A percentile compares a stretch with the other conserved stretches of the same genome.
Evolutionary conservation across 2,888 invertebrate genomes (phyloP).

Genomic region (Nasonovia ribisnigri): DNA sequence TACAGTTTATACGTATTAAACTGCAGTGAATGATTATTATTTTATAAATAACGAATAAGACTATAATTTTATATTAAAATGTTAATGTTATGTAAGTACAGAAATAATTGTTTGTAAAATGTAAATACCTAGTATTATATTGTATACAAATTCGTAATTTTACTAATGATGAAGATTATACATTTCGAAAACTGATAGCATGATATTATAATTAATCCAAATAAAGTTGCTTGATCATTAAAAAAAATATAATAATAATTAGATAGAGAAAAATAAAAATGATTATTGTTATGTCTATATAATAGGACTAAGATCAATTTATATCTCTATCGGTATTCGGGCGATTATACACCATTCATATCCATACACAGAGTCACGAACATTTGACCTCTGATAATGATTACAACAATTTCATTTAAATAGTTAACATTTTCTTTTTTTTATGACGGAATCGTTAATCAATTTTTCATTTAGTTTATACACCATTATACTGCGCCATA

Average conservation of each 20-base stretch:
- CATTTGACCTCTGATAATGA: conserved; percentile 44
- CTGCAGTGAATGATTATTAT: not conserved
- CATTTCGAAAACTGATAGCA: not conserved
- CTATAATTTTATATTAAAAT: not conserved
- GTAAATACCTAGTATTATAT: not conserved
- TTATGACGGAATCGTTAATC: conserved; percentile 32
- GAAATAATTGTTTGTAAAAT: not conserved
- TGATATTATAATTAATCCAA: not conserved
- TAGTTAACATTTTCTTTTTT: conserved; percentile 27
- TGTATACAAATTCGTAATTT: not conserved
- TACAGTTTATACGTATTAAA: not conserved
- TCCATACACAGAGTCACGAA: not conserved
- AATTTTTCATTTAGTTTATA: conserved; percentile 13
- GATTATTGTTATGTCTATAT: not conserved
- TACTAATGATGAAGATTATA: not conserved
- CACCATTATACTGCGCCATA: not conserved
- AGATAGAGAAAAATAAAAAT: not conserved
- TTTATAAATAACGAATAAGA: not conserved
- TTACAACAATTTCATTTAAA: conserved; percentile 34
- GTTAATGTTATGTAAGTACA: not conserved
- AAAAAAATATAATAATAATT: not conserved
- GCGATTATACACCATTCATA: conserved; percentile 18
- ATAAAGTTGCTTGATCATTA: not conserved
- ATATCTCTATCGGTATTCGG: conserved; percentile 18
- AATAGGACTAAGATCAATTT: conserved; percentile 23